phyloP scores from a whole-genome alignment of 2,888 invertebrate genomes.

The Linnaemya tessellans region DNA sequence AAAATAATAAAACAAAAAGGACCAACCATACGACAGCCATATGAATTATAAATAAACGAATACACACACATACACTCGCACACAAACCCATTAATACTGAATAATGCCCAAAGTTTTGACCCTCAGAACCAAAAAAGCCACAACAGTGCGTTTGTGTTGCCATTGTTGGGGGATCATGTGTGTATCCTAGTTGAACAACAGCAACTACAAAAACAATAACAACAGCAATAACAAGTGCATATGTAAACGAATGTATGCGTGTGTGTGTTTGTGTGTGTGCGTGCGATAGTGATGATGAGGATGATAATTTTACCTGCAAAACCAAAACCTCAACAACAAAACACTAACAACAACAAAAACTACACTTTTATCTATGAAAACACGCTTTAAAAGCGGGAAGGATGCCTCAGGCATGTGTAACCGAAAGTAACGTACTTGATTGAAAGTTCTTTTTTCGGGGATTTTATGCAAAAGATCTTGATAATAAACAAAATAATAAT shows the following conservation, averaged over 20 bases:
- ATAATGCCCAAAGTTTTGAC: slow-evolving; percentile 63
- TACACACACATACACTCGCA: not conserved
- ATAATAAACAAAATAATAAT: too few species aligned
- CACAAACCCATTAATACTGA: slow-evolving; percentile 25
- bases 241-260: not conserved
- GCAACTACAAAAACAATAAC: not conserved
- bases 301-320: slow-evolving; percentile 25
- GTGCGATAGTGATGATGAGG: slow-evolving; percentile 15
- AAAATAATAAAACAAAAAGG: slow-evolving; percentile 54
- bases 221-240: not conserved
- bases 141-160: slow-evolving; percentile 59
- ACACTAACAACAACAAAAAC: not conserved
- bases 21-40: slow-evolving; percentile 52
- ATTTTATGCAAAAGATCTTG: not conserved
- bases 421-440: not conserved
- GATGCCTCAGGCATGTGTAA: too few species aligned
- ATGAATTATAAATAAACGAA: slow-evolving; percentile 5
- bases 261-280: not conserved
- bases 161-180: slow-evolving; percentile 27
- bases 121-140: slow-evolving; percentile 63
- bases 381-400: slow-evolving; percentile 1
- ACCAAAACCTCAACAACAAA: slow-evolving; percentile 20
- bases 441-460: too few species aligned
- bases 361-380: slow-evolving; percentile 3
- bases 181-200: slow-evolving; percentile 12